A percentile compares a stretch with the other conserved stretches of the same genome.
Conservation (phyloP, 2,888 invertebrate genomes). For the Lepidonotus clava region DNA sequence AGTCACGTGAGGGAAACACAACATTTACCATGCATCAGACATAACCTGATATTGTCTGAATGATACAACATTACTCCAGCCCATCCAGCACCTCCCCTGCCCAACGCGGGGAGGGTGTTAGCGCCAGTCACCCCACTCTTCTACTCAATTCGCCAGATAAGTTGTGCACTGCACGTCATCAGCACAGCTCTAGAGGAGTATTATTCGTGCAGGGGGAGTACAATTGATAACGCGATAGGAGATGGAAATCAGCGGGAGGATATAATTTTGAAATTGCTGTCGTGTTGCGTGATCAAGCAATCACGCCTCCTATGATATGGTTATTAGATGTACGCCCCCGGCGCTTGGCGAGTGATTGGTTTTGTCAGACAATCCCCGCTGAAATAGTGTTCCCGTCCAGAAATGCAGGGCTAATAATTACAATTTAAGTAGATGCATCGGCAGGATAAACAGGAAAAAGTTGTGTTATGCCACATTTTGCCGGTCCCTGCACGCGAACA, state of each 20-base stretch:
- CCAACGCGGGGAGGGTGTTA: too few relatives aligned
- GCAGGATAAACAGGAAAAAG: neutral
- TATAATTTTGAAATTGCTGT: conserved; percentile 37
- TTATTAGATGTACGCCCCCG: conserved; percentile 10
- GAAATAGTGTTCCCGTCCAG: neutral
- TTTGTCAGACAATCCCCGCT: neutral
- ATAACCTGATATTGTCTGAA: too few relatives aligned
- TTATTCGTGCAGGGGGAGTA: neutral
- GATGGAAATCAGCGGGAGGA: conserved; percentile 1
- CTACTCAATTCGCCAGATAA: too few relatives aligned
- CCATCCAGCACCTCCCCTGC: too few relatives aligned
- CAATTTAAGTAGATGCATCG: neutral
- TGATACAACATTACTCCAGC: too few relatives aligned
- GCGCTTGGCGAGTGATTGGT: conserved; percentile 7
- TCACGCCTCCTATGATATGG: conserved; percentile 9
- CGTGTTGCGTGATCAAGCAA: neutral
- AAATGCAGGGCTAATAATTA: conserved; percentile 3
- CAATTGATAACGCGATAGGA: conserved; percentile 6
- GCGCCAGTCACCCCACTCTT: too few relatives aligned
- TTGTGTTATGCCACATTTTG: too few relatives aligned
- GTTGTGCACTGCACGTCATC: too few relatives aligned
- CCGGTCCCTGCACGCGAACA: too few relatives aligned
- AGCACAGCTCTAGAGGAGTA: neutral
- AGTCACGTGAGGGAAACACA: too few relatives aligned
- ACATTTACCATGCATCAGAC: too few relatives aligned